Evolutionary conservation across 2,113 vertebrate genomes (phyloP), one percentile per base, ranked within the genome.

Genomic region (Lampris incognitus): DNA sequence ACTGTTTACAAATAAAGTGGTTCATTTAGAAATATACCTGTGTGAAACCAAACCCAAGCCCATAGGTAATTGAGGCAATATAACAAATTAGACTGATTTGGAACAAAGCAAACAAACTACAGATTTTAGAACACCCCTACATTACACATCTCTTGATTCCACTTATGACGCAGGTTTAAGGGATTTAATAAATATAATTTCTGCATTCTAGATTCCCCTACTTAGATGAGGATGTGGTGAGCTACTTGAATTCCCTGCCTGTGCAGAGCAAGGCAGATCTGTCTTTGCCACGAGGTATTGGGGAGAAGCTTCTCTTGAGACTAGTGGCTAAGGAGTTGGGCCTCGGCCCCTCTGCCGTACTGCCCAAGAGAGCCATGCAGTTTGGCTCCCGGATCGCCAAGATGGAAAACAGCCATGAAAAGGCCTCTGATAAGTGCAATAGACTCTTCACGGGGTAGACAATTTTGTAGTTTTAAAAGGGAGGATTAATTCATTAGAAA

Each of bases 311-410:
- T 64, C 89, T 99, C 62, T 88, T 99, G 74, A 95, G 97, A 7
- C 92, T 96, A 60, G 89, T 92, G 0, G 98, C 95, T 8, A 62
- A 41, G 51, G 92, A 92, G 69, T 76, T 98, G 2, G 97, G 97
- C 69, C 94, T 99, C 8, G 76, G 89, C 3, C 83, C 83, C 37
- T 95, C 96, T 0, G 88, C 95, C 1, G 36, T 95, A 48, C 78
- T 98, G 82, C 98, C 97, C 0, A 99, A 99, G 87, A 94, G 97
- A 80, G 98, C 98, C 65, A 95, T 99, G 85, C 98, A 99, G 75
- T 99, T 99, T 58, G 98, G 98, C 70, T 98, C 96, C 63, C 94
- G 97, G 72, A 98, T 99, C 66, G 97, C 97, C 72, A 98, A 99
- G 85, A 91, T 99, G 81, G 98, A 99, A 90, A 92, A 94, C 83